phyloP scores from a whole-genome alignment of 2,888 invertebrate genomes.

The Malachius bipustulatus region DNA sequence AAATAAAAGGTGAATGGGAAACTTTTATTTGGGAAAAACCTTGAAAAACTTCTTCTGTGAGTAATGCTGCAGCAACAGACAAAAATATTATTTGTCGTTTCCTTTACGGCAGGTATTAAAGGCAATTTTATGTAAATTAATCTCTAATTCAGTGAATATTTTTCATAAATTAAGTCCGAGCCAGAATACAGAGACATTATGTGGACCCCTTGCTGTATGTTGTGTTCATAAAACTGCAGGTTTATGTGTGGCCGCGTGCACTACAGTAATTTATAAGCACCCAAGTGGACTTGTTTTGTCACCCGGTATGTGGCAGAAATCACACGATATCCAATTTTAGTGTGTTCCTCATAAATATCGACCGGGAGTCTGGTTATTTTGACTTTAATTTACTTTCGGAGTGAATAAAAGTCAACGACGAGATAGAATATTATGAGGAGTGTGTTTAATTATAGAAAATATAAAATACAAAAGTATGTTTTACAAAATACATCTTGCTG shows the following conservation, averaged over 20 bases:
- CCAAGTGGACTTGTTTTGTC: slow-evolving; percentile 30
- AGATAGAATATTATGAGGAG: slow-evolving; percentile 26
- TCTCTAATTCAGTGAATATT: no score
- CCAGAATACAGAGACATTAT: background rate
- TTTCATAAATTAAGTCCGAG: no score
- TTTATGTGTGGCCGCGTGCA: background rate
- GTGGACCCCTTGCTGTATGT: background rate
- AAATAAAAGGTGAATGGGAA: no score
- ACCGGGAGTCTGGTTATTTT: slow-evolving; percentile 26
- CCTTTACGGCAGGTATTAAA: no score
- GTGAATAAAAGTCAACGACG: slow-evolving; percentile 29
- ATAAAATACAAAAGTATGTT: no score
- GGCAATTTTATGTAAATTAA: no score
- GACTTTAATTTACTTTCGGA: slow-evolving; percentile 28
- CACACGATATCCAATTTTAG: slow-evolving; percentile 27
- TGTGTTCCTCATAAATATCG: slow-evolving; percentile 31
- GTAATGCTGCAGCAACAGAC: no score
- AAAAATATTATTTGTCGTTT: no score
- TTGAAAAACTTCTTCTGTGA: no score
- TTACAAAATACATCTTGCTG: no score
- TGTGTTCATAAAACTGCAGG: slow-evolving; percentile 1
- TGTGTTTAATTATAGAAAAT: slow-evolving; percentile 1
- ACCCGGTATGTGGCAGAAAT: slow-evolving; percentile 27
- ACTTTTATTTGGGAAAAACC: no score
- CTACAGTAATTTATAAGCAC: background rate